These are phyloP conservation scores for Junonia oenone DNA, from an alignment of 2,888 invertebrate species.

Conservation along the genomic window DNA sequence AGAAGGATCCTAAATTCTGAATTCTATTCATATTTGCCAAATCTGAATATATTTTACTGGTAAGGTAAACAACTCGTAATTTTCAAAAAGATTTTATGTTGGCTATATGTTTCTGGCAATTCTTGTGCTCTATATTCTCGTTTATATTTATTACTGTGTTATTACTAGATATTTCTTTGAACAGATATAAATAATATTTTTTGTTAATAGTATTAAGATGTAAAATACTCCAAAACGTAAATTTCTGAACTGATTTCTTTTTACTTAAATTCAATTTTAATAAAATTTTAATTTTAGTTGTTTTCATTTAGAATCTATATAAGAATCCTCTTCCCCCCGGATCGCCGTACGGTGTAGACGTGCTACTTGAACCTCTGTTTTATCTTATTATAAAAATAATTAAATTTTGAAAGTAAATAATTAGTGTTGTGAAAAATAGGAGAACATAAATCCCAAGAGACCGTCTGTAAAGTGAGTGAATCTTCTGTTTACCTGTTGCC, in stretches of 20 bases:
- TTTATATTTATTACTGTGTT: too few species aligned
- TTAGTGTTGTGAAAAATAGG: constrained; percentile 7
- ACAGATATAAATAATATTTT: too few species aligned
- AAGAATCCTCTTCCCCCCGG: constrained; percentile 17
- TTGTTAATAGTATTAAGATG: too few species aligned
- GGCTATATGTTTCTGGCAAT: constrained; percentile 19
- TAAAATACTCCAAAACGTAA: too few species aligned
- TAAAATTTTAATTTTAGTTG: too few species aligned
- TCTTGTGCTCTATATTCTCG: too few species aligned
- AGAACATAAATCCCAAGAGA: constrained; percentile 4
- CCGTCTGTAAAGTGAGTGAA: not conserved
- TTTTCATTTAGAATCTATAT: too few species aligned
- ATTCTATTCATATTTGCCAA: constrained; percentile 7
- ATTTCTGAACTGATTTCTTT: too few species aligned
- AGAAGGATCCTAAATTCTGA: constrained; percentile 1
- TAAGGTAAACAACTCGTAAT: constrained; percentile 33
- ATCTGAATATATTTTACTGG: constrained; percentile 1
- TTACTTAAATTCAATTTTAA: too few species aligned
- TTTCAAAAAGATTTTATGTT: constrained; percentile 31
- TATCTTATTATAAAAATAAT: not conserved
- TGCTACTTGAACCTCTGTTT: not conserved
- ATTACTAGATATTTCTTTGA: too few species aligned
- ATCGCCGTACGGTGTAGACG: constrained; percentile 14
- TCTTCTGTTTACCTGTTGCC: not conserved
- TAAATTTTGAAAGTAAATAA: constrained; percentile 7